phyloP scores from a whole-genome alignment of 2,113 vertebrate genomes.

The Procavia capensis region DNA sequence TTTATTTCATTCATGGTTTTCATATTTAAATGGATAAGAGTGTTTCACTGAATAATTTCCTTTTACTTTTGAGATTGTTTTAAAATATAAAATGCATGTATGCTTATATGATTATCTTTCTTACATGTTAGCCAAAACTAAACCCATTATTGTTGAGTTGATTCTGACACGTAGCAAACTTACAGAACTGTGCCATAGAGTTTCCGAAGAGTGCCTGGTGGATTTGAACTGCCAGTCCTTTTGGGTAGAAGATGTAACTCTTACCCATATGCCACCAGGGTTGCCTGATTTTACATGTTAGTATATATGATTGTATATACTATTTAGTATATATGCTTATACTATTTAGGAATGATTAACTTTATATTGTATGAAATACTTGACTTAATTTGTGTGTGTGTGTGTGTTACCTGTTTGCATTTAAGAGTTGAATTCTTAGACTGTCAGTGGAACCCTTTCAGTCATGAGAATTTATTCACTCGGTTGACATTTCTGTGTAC shows the following conservation, averaged over 20 bases:
- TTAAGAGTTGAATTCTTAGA: slow-evolving; percentile 11
- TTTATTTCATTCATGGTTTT: slow-evolving; percentile 38
- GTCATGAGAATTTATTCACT: not conserved
- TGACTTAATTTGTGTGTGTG: not conserved
- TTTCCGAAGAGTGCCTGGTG: no score
- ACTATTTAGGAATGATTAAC: not conserved
- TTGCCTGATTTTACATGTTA: not conserved
- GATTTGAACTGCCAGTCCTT: no score
- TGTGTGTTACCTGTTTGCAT: not conserved
- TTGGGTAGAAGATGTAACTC: no score
- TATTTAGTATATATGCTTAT: no score
- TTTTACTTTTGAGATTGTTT: not conserved
- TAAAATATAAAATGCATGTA: not conserved
- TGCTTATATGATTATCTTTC: not conserved
- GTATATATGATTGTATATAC: no score
- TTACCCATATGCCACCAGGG: no score
- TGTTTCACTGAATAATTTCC: slow-evolving; percentile 1
- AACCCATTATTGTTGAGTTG: no score
- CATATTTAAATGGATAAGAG: not conserved
- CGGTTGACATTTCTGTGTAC: not conserved
- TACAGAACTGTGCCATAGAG: no score
- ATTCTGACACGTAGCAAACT: no score
- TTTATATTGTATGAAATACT: not conserved
- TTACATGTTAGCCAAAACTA: no score
- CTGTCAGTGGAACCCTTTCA: not conserved